These are phyloP conservation scores for Sus cebifrons DNA, from an alignment of 2,797 vertebrate genomes.

Conservation along the genomic window DNA sequence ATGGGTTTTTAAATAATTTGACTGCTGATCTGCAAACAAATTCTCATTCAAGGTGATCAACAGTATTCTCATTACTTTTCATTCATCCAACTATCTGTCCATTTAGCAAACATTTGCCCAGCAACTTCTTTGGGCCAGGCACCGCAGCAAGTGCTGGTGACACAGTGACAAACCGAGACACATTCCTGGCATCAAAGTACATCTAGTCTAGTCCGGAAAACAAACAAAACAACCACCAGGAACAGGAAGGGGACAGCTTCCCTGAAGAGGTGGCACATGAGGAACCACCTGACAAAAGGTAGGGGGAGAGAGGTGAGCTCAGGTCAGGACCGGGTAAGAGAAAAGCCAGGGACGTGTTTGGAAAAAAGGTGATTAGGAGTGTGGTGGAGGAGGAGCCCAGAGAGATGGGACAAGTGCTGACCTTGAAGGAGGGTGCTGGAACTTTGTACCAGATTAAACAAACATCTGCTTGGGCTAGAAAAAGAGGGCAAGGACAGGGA, in stretches of 20 bases:
- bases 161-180: neutral
- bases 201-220: conserved; percentile 38
- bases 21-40: conserved; percentile 67
- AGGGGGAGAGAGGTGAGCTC: neutral
- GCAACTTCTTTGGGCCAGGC: neutral
- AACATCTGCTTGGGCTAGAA: neutral
- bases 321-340: neutral
- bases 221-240: neutral
- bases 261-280: neutral
- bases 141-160: neutral
- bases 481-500: neutral
- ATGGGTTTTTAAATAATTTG: conserved; percentile 63
- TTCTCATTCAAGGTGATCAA: neutral
- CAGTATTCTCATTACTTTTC: neutral
- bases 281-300: neutral
- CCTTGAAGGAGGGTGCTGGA: neutral
- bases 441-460: neutral
- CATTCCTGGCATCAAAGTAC: neutral
- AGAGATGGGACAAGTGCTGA: neutral
- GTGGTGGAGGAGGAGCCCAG: neutral
- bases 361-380: neutral
- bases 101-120: neutral
- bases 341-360: neutral
- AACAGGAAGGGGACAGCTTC: neutral
- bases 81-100: neutral